Percentiles rank a stretch among this genome's conserved stretches.
These are phyloP conservation scores for Neotoxoptera formosana DNA, from an alignment of 1,140 invertebrate genomes.

Conservation along the genomic window DNA sequence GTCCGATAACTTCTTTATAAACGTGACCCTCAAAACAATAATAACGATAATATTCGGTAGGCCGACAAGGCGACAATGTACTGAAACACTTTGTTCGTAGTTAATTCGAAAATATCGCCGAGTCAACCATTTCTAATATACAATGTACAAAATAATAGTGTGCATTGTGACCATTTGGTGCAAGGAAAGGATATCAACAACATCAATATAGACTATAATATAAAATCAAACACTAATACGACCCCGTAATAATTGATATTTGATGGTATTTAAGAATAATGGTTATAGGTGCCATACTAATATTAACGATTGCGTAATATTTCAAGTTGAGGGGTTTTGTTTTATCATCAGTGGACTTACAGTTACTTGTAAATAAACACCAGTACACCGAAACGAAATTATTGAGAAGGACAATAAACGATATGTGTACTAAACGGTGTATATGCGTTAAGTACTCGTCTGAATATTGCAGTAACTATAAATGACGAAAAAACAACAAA, in stretches of 20 bases:
- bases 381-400: neutral
- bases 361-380: neutral
- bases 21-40: conserved; percentile 26
- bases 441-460: neutral
- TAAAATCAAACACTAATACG: neutral
- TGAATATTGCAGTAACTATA: neutral
- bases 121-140: neutral
- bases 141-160: neutral
- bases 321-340: neutral
- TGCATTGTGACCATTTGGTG: neutral
- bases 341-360: neutral
- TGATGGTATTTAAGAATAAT: neutral
- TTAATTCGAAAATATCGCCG: neutral
- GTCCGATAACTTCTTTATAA: conserved; percentile 4
- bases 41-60: neutral
- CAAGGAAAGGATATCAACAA: neutral
- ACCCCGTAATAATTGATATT: no score
- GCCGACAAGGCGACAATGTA: neutral
- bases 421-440: no score
- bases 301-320: neutral
- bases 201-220: neutral
- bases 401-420: neutral
- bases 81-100: neutral
- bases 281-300: neutral
- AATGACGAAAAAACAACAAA: neutral